Conservation (phyloP, 2,113 vertebrate species). For the Alligator mississippiensis region DNA sequence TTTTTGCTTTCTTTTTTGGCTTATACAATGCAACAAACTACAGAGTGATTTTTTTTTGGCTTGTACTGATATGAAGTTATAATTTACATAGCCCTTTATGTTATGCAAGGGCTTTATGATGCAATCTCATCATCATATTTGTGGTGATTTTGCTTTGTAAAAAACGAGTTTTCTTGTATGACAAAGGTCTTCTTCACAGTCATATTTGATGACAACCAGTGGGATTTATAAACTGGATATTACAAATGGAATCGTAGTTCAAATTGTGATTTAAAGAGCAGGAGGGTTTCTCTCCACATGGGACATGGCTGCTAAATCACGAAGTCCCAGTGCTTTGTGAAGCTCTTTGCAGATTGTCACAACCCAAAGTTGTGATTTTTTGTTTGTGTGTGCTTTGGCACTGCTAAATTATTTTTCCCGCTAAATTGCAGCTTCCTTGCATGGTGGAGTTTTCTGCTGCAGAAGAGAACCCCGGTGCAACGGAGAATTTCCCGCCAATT, state of each 20-base stretch:
- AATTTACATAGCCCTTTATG: background rate
- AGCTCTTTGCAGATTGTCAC: background rate
- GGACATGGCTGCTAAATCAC: background rate
- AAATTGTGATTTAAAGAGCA: background rate
- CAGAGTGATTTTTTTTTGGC: background rate
- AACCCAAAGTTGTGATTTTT: background rate
- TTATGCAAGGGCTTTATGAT: too few species aligned
- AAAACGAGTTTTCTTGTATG: slow-evolving; percentile 11
- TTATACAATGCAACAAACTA: slow-evolving; percentile 4
- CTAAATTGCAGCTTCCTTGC: too few species aligned
- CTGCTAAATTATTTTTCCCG: too few species aligned
- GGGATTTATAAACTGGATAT: slow-evolving; percentile 36
- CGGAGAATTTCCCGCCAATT: too few species aligned
- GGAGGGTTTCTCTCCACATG: background rate
- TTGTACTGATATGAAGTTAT: slow-evolving; percentile 3
- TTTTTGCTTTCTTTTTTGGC: slow-evolving; percentile 10
- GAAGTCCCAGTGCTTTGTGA: background rate
- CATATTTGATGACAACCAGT: background rate
- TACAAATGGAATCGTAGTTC: background rate
- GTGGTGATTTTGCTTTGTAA: background rate
- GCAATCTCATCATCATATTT: slow-evolving; percentile 26
- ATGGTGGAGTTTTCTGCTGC: too few species aligned
- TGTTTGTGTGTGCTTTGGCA: too few species aligned
- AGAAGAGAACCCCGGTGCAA: too few species aligned
- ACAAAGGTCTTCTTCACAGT: background rate